Evolutionary conservation across 1,140 invertebrate genomes (phyloP).

Genomic region (Drosophila rhopaloa): DNA sequence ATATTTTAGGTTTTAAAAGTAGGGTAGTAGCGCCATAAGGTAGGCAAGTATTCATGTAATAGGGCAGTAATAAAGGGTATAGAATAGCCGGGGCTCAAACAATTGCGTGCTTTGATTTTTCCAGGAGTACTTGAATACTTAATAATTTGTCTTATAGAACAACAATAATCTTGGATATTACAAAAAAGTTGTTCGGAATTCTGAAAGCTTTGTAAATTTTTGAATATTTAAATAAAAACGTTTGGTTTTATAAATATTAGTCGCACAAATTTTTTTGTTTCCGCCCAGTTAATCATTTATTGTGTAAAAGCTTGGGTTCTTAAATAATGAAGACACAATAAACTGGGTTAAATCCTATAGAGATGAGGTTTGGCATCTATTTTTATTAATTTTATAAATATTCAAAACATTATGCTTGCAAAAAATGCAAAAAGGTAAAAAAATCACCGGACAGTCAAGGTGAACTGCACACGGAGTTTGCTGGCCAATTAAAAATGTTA

Average conservation of each 20-base stretch:
- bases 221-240: no score
- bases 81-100: no score
- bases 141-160: no score
- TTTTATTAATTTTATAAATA: conserved; percentile 47
- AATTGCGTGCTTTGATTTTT: no score
- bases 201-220: no score
- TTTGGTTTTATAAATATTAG: no score
- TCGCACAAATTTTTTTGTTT: no score
- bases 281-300: no score
- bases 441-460: conserved; percentile 52
- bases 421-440: conserved; percentile 18
- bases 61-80: background rate
- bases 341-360: conserved; percentile 18
- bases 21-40: background rate
- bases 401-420: conserved; percentile 27
- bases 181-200: no score
- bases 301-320: background rate
- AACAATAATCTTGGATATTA: no score
- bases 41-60: background rate
- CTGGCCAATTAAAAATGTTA: conserved; percentile 52
- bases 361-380: conserved; percentile 10
- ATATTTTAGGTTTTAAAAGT: no score
- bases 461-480: conserved; percentile 68
- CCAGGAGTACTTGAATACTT: no score
- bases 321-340: background rate